Evolutionary conservation across 2,888 invertebrate species (phyloP).

Genomic region (Chymomyza procnemis): DNA sequence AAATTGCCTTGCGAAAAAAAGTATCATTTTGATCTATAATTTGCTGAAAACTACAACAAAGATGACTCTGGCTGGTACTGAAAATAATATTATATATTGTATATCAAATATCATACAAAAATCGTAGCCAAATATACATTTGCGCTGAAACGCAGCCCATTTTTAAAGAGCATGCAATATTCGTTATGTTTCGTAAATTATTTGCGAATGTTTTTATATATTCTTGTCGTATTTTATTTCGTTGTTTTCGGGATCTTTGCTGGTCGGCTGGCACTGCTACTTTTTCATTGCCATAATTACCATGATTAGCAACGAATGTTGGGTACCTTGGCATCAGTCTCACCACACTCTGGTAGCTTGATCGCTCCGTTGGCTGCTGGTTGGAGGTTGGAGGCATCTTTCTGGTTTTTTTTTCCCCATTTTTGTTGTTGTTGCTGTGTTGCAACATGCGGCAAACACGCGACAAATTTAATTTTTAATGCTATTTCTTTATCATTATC

Average conservation of each 20-base stretch:
- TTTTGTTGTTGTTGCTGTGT: background rate
- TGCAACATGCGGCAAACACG: constrained; percentile 70
- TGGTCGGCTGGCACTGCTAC: constrained; percentile 48
- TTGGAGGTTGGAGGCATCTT: constrained; percentile 41
- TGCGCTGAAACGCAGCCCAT: too few relatives aligned
- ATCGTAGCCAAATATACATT: too few relatives aligned
- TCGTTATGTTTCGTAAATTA: background rate
- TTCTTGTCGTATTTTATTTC: constrained; percentile 11
- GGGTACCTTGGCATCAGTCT: constrained; percentile 20
- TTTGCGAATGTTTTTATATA: constrained; percentile 18
- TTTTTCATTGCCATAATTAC: constrained; percentile 74
- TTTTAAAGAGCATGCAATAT: background rate
- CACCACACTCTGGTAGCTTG: constrained; percentile 5
- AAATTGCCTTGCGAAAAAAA: too few relatives aligned
- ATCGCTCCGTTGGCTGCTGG: constrained; percentile 16
- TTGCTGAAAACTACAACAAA: too few relatives aligned
- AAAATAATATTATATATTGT: too few relatives aligned
- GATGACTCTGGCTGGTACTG: too few relatives aligned
- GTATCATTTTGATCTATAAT: too few relatives aligned
- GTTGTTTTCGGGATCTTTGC: constrained; percentile 22
- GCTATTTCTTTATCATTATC: constrained; percentile 51
- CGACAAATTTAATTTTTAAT: constrained; percentile 67
- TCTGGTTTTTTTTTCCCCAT: constrained; percentile 23
- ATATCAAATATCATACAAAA: too few relatives aligned
- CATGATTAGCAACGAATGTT: constrained; percentile 69